phyloP scores from a whole-genome alignment of 1,140 invertebrate genomes.

The Copidosoma floridanum region DNA sequence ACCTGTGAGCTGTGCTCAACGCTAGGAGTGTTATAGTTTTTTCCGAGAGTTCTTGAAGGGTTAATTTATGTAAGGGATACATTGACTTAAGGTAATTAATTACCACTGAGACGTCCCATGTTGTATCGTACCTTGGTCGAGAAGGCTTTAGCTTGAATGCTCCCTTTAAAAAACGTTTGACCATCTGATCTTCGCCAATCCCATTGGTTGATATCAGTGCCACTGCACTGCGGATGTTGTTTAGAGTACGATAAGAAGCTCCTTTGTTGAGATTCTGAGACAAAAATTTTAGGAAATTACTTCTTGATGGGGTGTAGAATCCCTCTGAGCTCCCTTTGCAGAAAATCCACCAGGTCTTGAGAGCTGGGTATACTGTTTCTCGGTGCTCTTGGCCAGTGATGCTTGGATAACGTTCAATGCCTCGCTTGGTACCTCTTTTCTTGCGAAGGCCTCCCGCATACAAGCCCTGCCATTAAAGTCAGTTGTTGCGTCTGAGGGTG shows the following conservation, averaged over 20 bases:
- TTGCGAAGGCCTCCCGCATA: constrained; percentile 5
- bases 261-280: constrained; percentile 26
- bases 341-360: constrained; percentile 30
- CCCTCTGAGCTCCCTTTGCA: constrained; percentile 5
- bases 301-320: background rate
- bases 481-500: constrained; percentile 6
- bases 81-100: constrained; percentile 26
- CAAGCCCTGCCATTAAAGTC: constrained; percentile 3
- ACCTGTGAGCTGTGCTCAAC: constrained; percentile 31
- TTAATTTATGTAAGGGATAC: constrained; percentile 12
- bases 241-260: constrained; percentile 32
- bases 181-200: constrained; percentile 16
- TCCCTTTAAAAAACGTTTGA: constrained; percentile 36
- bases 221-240: constrained; percentile 26
- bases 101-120: constrained; percentile 34
- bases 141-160: constrained; percentile 32
- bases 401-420: constrained; percentile 19
- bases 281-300: constrained; percentile 12
- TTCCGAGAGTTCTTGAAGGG: constrained; percentile 17
- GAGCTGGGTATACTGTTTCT: constrained; percentile 25
- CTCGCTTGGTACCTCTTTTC: background rate
- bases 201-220: constrained; percentile 18
- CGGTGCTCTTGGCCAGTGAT: constrained; percentile 19
- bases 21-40: constrained; percentile 33
- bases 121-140: constrained; percentile 34